Evolutionary conservation across 1,140 invertebrate species (phyloP).

Genomic region (Proales similis): DNA sequence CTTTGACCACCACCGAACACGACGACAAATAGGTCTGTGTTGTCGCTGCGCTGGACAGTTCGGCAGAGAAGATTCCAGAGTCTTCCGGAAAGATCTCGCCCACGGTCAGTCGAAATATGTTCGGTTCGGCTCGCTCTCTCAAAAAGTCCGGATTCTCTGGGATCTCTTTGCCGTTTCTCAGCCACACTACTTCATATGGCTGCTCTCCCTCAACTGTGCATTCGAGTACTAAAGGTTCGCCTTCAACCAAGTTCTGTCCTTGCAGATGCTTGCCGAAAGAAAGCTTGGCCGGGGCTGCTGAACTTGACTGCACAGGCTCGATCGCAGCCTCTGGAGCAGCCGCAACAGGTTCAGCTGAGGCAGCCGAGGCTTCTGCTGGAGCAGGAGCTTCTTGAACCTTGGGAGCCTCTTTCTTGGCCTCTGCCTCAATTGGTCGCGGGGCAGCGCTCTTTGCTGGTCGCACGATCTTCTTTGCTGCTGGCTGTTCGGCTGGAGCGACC

Average conservation of each 20-base stretch:
- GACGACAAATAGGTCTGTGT: constrained; percentile 3
- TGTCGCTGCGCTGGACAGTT: constrained; percentile 2
- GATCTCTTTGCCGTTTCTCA: constrained; percentile 38
- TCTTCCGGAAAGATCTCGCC: constrained; percentile 38
- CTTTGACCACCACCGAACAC: constrained; percentile 33
- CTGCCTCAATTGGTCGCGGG: no score
- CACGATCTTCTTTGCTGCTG: background rate
- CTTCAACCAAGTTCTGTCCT: constrained; percentile 32
- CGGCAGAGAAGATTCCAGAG: constrained; percentile 34
- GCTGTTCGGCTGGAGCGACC: background rate
- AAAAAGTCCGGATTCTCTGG: constrained; percentile 38
- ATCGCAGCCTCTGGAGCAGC: background rate
- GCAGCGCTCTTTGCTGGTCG: background rate
- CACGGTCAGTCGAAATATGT: constrained; percentile 21
- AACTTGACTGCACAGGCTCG: background rate
- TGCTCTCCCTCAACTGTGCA: constrained; percentile 3
- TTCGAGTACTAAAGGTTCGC: constrained; percentile 13
- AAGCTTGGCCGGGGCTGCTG: background rate
- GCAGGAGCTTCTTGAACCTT: no score
- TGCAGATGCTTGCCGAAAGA: constrained; percentile 4
- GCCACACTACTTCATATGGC: constrained; percentile 18
- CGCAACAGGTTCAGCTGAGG: background rate
- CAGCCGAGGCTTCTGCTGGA: background rate
- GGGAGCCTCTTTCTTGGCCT: no score
- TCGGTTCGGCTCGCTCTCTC: constrained; percentile 10